Base-by-base conservation (phyloP, 2,888 invertebrate genomes). In the Dendrolimus houi region DNA sequence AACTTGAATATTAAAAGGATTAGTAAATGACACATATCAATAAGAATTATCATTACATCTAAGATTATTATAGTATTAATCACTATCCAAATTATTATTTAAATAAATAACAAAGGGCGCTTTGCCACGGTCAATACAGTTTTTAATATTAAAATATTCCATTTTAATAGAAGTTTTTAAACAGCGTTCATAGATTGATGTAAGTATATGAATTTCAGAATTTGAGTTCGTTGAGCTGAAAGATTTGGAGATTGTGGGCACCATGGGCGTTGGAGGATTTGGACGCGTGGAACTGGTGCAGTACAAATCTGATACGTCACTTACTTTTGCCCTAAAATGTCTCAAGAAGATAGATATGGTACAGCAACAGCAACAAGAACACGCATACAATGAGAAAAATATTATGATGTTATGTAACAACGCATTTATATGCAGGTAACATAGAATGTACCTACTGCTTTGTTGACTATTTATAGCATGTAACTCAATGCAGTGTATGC, bases 201-300 rank as follows among this genome's bases (percentile, higher is more conserved):
- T 29, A 29, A 29, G 29, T 6, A 29, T 29, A 29, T 29, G 29
- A 12, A 55, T 67, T 59, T 63, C 79, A 85, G 94, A 94, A 72
- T 94, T 94, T 75, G 92, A 93, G 41, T 92, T 93, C 61, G 91
- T 98, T 41, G 92, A 94, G 58, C 85, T 98, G 55, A 92, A 93
- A 41, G 96, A 98, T 71, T 87, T 99, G 65, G 95, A 95, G 70
- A 93, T 95, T 60, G 91, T 97, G 14, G 95, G 95, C 29, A 98
- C 97, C 0, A 91, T 98, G 65, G 98, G 98, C 1, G 95, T 98
- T 12, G 98, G 98, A 7, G 98, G 98, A 1, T 98, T 98, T 75
- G 98, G 98, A 0, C 92, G 97, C 2, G 98, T 98, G 0, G 97
- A 96, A 74, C 87, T 97, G 60, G 95, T 95, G 17, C 91, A 92